Evolutionary conservation across 2,888 invertebrate species (phyloP), one percentile per base, ranked within the genome.

Genomic region (Polyommatus iphigenia): DNA sequence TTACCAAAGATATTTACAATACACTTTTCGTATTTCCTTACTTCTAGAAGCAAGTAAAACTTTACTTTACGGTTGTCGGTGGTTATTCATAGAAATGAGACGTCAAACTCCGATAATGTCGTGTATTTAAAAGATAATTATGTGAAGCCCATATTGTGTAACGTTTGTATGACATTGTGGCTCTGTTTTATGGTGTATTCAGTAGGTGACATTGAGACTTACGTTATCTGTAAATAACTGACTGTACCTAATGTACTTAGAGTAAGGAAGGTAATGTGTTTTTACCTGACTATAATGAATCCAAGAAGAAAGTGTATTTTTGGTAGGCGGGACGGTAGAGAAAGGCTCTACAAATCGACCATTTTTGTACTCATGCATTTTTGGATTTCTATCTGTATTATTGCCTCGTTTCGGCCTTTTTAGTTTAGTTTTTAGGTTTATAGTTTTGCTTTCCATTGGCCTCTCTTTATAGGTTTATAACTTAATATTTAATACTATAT

Each of bases 151-250:
- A 75, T 24, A 73, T 50, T 24, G 24, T 75, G 50, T 50, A 29
- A 67, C 67, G 15, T 67, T 50, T 54, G 54, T 24, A 50, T 72
- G 20, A 20, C 24, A 29, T 18, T 75, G 75, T 75, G 29, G 75
- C 29, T 13, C 29, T 24, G 50, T 75, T 75, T 50, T 75, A 75
- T 75, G 54, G 75, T 29, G 15, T 75, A 50, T 75, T 46, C 46
- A 13, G 54, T 54, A 54, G 73, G 50, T 75, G 75, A 75, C 75
- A 75, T 75, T 75, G 75, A 75, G 24, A 29, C 67, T 24, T 41
- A 46, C 24, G 10, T 29, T 32, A 59, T n/a, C 59, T 67, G 62
- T 67, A 67, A 62, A 54, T 54, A 29, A 67, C 67, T 67, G 62
- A 24, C 5, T 67, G 29, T 67, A 32, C 67, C 5, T 67, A 32